Percentiles rank a stretch among this genome's conserved stretches.
Evolutionary conservation across 2,888 invertebrate species (phyloP).

Genomic region (Brachyptera putata): DNA sequence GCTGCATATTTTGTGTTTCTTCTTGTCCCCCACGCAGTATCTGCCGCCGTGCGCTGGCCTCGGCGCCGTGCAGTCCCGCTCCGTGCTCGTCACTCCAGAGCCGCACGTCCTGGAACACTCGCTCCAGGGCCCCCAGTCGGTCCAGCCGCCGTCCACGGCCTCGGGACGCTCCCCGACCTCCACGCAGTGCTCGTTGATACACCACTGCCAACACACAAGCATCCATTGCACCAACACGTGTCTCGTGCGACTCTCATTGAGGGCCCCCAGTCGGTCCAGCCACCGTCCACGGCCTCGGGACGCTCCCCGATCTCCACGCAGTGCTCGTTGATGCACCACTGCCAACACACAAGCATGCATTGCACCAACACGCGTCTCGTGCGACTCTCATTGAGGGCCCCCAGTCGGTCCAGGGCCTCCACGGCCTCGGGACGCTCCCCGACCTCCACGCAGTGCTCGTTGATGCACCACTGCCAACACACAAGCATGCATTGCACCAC

Average conservation of each 20-base stretch:
- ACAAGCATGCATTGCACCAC: too few species aligned
- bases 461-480: constrained; percentile 58
- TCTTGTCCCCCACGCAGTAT: constrained; percentile 60
- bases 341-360: constrained; percentile 30
- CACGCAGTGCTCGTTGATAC: constrained; percentile 58
- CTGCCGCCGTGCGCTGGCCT: constrained; percentile 57
- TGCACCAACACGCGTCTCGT: too few species aligned
- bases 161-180: constrained; percentile 56
- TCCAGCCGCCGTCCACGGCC: constrained; percentile 63
- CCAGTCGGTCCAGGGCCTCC: constrained; percentile 63
- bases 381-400: too few species aligned
- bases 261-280: constrained; percentile 60
- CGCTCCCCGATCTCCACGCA: constrained; percentile 59
- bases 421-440: constrained; percentile 57
- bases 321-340: constrained; percentile 63
- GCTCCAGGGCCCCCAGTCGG: constrained; percentile 57
- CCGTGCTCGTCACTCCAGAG: constrained; percentile 54
- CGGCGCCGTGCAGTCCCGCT: constrained; percentile 60
- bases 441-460: constrained; percentile 57
- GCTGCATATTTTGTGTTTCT: constrained; percentile 75
- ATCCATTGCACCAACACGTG: too few species aligned
- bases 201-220: constrained; percentile 52
- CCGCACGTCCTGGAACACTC: constrained; percentile 61
- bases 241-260: too few species aligned
- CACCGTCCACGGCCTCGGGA: constrained; percentile 58